Percentiles rank a stretch among this genome's conserved stretches.
phyloP scores from a whole-genome alignment of 2,888 invertebrate species.

The Agonopterix heracliana region DNA sequence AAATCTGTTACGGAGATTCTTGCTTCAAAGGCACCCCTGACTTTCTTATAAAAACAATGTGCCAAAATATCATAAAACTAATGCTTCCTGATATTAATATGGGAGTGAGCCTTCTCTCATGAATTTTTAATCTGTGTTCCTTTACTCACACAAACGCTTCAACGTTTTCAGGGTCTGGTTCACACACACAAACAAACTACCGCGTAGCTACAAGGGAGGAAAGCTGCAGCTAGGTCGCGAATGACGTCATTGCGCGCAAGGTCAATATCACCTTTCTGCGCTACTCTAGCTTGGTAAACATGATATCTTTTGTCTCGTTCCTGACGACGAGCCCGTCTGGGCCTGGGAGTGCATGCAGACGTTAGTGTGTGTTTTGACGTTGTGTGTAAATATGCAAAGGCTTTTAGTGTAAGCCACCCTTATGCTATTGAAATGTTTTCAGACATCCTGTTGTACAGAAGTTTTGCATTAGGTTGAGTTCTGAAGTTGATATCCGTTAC shows the following conservation, averaged over 20 bases:
- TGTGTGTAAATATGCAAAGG: constrained; percentile 1
- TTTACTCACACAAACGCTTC: too few species aligned
- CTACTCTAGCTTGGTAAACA: constrained; percentile 27
- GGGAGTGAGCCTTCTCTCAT: too few species aligned
- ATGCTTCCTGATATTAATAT: too few species aligned
- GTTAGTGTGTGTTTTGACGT: constrained; percentile 15
- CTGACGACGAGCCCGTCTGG: constrained; percentile 54
- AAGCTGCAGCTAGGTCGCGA: constrained; percentile 77
- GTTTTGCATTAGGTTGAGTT: not conserved
- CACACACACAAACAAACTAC: constrained; percentile 45
- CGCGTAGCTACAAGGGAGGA: constrained; percentile 24
- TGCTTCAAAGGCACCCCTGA: too few species aligned
- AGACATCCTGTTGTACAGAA: not conserved
- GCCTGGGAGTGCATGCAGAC: constrained; percentile 46
- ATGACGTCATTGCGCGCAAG: constrained; percentile 76
- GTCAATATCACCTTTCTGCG: constrained; percentile 63
- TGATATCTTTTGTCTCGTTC: constrained; percentile 30
- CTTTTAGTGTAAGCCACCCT: constrained; percentile 1
- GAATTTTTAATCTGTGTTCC: too few species aligned
- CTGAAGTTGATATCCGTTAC: too few species aligned
- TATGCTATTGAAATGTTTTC: not conserved
- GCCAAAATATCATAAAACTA: too few species aligned
- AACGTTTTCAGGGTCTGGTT: constrained; percentile 64
- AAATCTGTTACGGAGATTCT: too few species aligned
- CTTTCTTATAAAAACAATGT: too few species aligned